Evolutionary conservation across 2,888 invertebrate genomes (phyloP), one percentile per base, ranked within the genome.

Genomic region (Synergus japonicus): DNA sequence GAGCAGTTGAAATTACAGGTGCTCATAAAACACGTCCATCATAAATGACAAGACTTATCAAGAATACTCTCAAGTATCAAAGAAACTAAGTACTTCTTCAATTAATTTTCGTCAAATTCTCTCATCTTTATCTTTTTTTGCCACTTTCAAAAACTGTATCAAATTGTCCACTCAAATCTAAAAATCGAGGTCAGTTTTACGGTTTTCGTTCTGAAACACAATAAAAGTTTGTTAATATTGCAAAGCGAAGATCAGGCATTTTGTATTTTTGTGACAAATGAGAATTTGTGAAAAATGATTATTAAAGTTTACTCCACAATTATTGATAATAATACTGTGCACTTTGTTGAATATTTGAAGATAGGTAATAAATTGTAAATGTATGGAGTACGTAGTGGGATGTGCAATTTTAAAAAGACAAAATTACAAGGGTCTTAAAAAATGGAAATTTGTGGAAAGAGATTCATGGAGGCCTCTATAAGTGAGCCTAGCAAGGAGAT

Each of bases 381-480:
- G 15, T 49, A 8, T 41, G 29, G 54, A 22, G 22, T 18, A 44
- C 10, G n/a, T 43, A 15, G 10, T 65, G n/a, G 13, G 44, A 22
- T 46, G 22, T 37, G 15, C 15, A 73, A 54, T 13, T 73, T 73
- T 73, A 4, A 73, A 49, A 54, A 54, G 15, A 41, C 37, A 73
- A 73, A 73, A 73, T 73, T 54, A 73, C 29, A 73, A 37, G 54
- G 54, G 37, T 37, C 9, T 37, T 54, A 37, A 73, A 49, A 73
- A 73, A 73, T 73, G 73, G 73, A 73, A 73, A 73, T 73, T 69
- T 73, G 73, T 54, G 37, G 37, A 69, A 67, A 44, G 49, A 73
- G 49, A 73, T 73, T 49, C 49, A 10, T 37, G 54, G 15, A 73
- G 73, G 46, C n/a, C 18, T 9, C 41, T 10, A 43, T 43, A 66